A percentile compares a stretch with the other conserved stretches of the same genome.
These are phyloP conservation scores for Maniola jurtina DNA, from an alignment of 1,140 invertebrate species.

Conservation along the genomic window DNA sequence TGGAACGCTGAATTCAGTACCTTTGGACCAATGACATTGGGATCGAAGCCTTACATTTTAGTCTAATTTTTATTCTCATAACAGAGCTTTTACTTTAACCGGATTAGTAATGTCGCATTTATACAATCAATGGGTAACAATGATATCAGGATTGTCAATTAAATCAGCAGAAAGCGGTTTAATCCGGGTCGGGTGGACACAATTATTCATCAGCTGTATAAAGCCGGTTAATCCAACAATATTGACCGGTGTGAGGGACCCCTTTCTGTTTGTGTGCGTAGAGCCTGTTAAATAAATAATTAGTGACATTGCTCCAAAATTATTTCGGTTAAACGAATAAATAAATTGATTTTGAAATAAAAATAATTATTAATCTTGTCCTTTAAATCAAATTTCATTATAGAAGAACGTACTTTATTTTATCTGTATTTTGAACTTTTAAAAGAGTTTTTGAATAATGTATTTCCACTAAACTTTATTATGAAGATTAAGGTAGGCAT, in stretches of 20 bases:
- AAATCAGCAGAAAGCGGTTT: constrained; percentile 59
- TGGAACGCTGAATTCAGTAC: neutral
- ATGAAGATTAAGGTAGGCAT: no score
- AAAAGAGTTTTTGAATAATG: no score
- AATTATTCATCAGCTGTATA: constrained; percentile 70
- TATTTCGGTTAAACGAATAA: neutral
- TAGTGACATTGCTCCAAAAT: neutral
- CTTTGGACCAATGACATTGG: neutral
- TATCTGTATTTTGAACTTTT: no score
- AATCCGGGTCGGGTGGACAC: constrained; percentile 59
- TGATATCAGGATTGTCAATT: constrained; percentile 65
- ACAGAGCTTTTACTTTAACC: constrained; percentile 31
- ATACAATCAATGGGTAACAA: constrained; percentile 32
- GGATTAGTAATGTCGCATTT: constrained; percentile 34
- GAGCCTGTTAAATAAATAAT: neutral
- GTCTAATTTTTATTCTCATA: neutral
- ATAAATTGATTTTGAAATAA: no score
- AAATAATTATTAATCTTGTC: no score
- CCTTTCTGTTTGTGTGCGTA: constrained; percentile 31
- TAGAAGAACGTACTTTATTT: no score
- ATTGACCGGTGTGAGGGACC: constrained; percentile 58
- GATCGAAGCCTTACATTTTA: no score
- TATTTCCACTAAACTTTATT: no score
- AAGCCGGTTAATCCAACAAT: constrained; percentile 64
- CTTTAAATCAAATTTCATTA: no score